phyloP scores from a whole-genome alignment of 2,888 invertebrate genomes.

The Agrilus mali region DNA sequence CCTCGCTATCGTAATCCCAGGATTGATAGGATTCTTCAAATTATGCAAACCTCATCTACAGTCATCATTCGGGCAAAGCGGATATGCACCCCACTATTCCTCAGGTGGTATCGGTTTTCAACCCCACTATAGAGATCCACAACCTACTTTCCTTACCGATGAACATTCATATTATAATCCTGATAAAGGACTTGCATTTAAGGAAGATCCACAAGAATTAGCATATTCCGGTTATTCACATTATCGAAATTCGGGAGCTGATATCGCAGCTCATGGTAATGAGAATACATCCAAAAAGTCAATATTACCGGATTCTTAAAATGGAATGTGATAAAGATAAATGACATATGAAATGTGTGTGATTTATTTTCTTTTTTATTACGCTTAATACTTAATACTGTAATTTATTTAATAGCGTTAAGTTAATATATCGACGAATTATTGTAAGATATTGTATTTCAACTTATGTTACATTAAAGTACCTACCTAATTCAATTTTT shows the following conservation, averaged over 20 bases:
- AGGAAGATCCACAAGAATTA: slow-evolving; percentile 50
- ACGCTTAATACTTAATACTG: no score
- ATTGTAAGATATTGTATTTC: no score
- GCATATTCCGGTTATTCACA: slow-evolving; percentile 63
- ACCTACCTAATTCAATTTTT: no score
- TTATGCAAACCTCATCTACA: slow-evolving; percentile 62
- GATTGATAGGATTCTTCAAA: slow-evolving; percentile 74
- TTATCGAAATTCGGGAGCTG: slow-evolving; percentile 43
- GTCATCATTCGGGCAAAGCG: slow-evolving; percentile 38
- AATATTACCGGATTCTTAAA: slow-evolving; percentile 32
- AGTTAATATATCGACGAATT: no score
- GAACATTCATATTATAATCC: slow-evolving; percentile 19
- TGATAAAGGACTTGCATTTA: slow-evolving; percentile 48
- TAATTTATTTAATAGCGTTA: no score
- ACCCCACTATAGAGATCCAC: slow-evolving; percentile 34
- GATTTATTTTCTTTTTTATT: no score
- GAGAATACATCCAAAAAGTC: slow-evolving; percentile 28
- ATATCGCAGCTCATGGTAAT: slow-evolving; percentile 28
- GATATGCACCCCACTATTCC: slow-evolving; percentile 53
- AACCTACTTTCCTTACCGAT: slow-evolving; percentile 35
- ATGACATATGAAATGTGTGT: not conserved
- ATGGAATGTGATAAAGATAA: not conserved
- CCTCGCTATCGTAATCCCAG: slow-evolving; percentile 66
- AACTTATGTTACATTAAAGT: no score
- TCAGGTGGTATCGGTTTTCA: slow-evolving; percentile 59